Evolutionary conservation across 1,140 invertebrate genomes (phyloP), one percentile per base, ranked within the genome.

Genomic region (Dermatophagoides farinae): DNA sequence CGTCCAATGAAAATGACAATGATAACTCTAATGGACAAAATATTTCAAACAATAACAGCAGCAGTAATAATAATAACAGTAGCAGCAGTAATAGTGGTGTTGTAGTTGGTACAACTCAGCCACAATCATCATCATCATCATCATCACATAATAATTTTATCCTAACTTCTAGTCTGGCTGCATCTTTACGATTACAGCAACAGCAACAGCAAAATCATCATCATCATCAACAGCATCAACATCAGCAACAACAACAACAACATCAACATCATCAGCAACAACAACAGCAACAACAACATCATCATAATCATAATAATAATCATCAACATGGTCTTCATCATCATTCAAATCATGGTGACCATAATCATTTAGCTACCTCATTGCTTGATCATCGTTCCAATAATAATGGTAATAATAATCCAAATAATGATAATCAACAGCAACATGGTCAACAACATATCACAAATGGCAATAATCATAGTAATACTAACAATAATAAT

Each of bases 401-500:
- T 10, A 10, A 44, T 12, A 47, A 44, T 18, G 12, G 37, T 8
- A 50, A 52, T 31, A 22, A 22, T 31, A n/a, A n/a, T n/a, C n/a
- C n/a, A n/a, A n/a, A n/a, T n/a, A n/a, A n/a, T n/a, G n/a, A n/a
- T n/a, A n/a, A n/a, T n/a, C n/a, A n/a, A n/a, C n/a, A n/a, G n/a
- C n/a, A n/a, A n/a, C n/a, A n/a, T n/a, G 65, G 44, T 6, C 57
- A 43, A 43, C 61, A 47, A 18, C 60, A 59, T 22, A 49, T 49
- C 46, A 49, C 20, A 50, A 50, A 50, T 20, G n/a, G n/a, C 16
- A 50, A 31, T 31, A 31, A 31, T 8, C 2, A 31, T 8, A 31
- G 31, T 31, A 31, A 31, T 31, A 22, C n/a, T n/a, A n/a, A n/a
- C n/a, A 16, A 55, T 41, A n/a, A 14, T 10, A 55, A 38, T 37